These are phyloP conservation scores for Lysiphlebus fabarum DNA, from an alignment of 1,140 invertebrate genomes.

Conservation along the genomic window DNA sequence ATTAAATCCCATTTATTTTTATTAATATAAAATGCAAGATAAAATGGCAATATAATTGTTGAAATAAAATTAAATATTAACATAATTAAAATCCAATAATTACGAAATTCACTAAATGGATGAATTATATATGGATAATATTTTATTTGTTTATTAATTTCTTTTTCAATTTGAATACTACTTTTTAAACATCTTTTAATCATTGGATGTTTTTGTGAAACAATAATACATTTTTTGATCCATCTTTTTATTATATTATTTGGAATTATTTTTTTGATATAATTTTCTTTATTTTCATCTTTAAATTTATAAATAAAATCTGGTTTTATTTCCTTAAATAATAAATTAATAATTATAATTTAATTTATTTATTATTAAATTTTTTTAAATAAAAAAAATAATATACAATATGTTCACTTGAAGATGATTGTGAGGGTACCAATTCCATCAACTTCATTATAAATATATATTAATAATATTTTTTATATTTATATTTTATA, in stretches of 20 bases:
- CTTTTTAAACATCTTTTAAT: slow-evolving; percentile 41
- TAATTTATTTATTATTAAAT: no score
- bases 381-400: no score
- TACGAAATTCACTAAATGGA: slow-evolving; percentile 42
- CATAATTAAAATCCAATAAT: slow-evolving; percentile 42
- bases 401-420: no score
- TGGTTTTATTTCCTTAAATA: no score
- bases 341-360: no score
- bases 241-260: slow-evolving; percentile 31
- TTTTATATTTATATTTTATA: no score
- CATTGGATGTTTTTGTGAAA: slow-evolving; percentile 31
- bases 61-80: slow-evolving; percentile 25
- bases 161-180: slow-evolving; percentile 35
- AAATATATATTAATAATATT: no score
- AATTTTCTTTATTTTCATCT: slow-evolving; percentile 24
- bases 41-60: slow-evolving; percentile 31
- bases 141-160: slow-evolving; percentile 42
- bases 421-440: no score
- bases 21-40: slow-evolving; percentile 33
- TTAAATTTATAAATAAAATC: slow-evolving; percentile 34
- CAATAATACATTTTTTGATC: slow-evolving; percentile 26
- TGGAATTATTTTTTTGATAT: slow-evolving; percentile 19
- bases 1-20: slow-evolving; percentile 15
- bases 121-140: slow-evolving; percentile 43
- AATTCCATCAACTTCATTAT: no score